Conservation (phyloP, 1,140 invertebrate genomes). For the Leptinotarsa lineolata region DNA sequence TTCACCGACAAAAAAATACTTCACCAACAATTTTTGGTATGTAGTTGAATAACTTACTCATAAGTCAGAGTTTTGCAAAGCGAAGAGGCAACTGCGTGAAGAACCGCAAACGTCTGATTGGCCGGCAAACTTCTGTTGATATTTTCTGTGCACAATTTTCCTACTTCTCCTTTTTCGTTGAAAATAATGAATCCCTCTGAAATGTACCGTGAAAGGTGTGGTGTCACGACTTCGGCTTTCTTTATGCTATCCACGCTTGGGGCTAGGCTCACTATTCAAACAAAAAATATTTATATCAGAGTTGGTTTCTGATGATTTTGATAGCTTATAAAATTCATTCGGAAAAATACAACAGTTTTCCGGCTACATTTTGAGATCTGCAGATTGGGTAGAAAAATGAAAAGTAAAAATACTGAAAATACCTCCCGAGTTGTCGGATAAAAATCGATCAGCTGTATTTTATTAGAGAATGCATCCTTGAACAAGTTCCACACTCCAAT, state of each 20-base stretch:
- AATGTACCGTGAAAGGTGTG: slow-evolving; percentile 69
- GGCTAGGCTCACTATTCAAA: slow-evolving; percentile 70
- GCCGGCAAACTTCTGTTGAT: slow-evolving; percentile 63
- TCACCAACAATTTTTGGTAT: too few relatives aligned
- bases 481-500: too few relatives aligned
- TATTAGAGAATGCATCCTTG: too few relatives aligned
- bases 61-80: slow-evolving; percentile 76
- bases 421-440: too few relatives aligned
- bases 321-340: too few relatives aligned
- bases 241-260: slow-evolving; percentile 65
- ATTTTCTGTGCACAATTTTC: slow-evolving; percentile 80
- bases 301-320: background rate
- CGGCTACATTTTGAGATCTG: too few relatives aligned
- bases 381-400: too few relatives aligned
- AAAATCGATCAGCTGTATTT: too few relatives aligned
- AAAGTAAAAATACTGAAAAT: too few relatives aligned
- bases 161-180: slow-evolving; percentile 78
- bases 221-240: slow-evolving; percentile 62
- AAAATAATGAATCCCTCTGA: slow-evolving; percentile 79
- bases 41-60: slow-evolving; percentile 62
- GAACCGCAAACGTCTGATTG: slow-evolving; percentile 60
- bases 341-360: too few relatives aligned
- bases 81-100: slow-evolving; percentile 73
- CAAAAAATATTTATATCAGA: background rate
- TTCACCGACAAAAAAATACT: too few relatives aligned